Conservation (phyloP, 2,888 invertebrate genomes). For the Halocaridina rubra region DNA sequence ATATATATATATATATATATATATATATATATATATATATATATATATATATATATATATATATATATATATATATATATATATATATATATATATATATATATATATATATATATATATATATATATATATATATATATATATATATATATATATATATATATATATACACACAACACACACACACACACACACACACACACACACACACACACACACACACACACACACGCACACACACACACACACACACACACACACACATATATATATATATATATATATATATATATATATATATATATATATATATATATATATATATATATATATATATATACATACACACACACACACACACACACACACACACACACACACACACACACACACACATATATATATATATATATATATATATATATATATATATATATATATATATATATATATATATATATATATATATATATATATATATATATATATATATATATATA, state of each 20-base stretch:
- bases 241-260: too few relatives aligned
- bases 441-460: too few relatives aligned
- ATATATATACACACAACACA: neutral
- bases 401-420: neutral
- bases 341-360: too few relatives aligned
- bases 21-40: slow-evolving; percentile 18
- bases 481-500: too few relatives aligned
- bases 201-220: neutral
- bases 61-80: slow-evolving; percentile 22
- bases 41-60: slow-evolving; percentile 22
- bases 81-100: slow-evolving; percentile 22
- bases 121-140: slow-evolving; percentile 5
- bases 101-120: slow-evolving; percentile 11
- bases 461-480: too few relatives aligned
- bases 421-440: neutral
- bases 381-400: neutral
- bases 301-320: too few relatives aligned
- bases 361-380: too few relatives aligned
- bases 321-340: too few relatives aligned
- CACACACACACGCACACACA: neutral
- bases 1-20: slow-evolving; percentile 19
- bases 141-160: neutral
- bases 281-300: too few relatives aligned
- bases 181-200: neutral
- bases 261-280: too few relatives aligned